Base-by-base conservation (phyloP, 2,113 vertebrate species). In the Aspidoscelis tigris region DNA sequence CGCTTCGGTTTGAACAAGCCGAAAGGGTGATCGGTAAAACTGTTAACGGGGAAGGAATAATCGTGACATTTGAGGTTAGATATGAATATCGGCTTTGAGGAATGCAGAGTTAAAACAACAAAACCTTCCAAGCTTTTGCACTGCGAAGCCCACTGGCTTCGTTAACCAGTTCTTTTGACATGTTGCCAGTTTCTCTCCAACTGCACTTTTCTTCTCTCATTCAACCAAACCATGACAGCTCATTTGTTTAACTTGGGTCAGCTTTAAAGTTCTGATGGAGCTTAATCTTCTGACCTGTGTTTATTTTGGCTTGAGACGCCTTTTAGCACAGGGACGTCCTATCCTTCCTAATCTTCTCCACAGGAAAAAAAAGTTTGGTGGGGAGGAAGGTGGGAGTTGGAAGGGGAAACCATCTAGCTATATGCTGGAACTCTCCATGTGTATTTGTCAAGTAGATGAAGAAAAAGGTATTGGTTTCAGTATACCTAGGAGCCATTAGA, bases 261-360 rank as follows among this genome's bases (percentile, higher is more conserved):
- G 87, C 90, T 92, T 94, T 94, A 95, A 95, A 94, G 90, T 93
- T 92, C 89, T 91, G 92, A 94, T 94, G 94, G 92, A 94, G 95
- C 88, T 90, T 95, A 95, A 95, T 95, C 94, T 93, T 94, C 89
- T 93, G 94, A 95, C 95, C 92, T 84, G 85, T 92, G 85, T 95
- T 96, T 95, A 88, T 88, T 95, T 96, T 95, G 95, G 93, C 95
- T 7, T 0, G 79, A 83, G 87, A 77, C 81, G 89, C 82, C 85
- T 93, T 81, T 91, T 86, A 91, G 90, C 90, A 91, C 92, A 93
- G 93, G 91, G 76, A 93, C 93, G 95, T 95, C 94, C 95, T 95
- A 93, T 94, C 91, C 91, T 88, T 89, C 89, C 89, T 94, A 94
- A 95, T 95, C 92, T 93, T 92, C 93, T 94, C 93, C 50, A 78